Evolutionary conservation across 2,113 vertebrate species (phyloP).

Genomic region (Panthera uncia): DNA sequence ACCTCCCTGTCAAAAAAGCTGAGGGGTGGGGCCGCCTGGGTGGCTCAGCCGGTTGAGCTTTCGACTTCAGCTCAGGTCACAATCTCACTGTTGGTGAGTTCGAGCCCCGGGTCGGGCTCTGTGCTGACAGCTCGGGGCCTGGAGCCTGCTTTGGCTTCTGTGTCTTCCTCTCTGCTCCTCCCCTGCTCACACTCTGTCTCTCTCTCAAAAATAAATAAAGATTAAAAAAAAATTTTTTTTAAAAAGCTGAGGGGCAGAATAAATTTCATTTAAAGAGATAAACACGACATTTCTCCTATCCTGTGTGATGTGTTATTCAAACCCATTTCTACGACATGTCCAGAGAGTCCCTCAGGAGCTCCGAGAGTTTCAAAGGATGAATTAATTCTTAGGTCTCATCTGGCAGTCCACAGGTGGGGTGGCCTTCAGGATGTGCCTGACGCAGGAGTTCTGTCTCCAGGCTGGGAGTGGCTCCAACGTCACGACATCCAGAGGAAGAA

Average conservation of each 20-base stretch:
- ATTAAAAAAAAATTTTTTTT: no score
- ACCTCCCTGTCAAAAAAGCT: neutral
- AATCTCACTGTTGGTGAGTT: no score
- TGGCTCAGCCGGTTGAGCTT: no score
- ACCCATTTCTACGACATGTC: neutral
- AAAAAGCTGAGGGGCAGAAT: neutral
- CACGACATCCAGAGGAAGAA: neutral
- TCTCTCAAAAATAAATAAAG: no score
- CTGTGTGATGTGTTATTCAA: neutral
- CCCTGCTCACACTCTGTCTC: no score
- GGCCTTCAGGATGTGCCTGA: neutral
- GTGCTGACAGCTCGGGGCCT: no score
- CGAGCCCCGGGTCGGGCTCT: no score
- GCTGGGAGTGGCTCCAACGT: neutral
- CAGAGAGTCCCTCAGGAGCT: neutral
- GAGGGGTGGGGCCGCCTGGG: neutral
- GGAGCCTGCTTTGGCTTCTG: no score
- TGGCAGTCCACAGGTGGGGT: neutral
- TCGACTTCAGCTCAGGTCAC: no score
- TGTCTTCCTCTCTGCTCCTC: no score
- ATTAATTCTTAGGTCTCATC: no score
- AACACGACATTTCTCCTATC: neutral
- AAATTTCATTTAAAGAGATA: slow-evolving; percentile 18
- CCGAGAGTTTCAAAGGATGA: neutral
- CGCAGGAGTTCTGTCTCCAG: neutral